Evolutionary conservation across 1,140 invertebrate genomes (phyloP).

Genomic region (Eumaeus atala): DNA sequence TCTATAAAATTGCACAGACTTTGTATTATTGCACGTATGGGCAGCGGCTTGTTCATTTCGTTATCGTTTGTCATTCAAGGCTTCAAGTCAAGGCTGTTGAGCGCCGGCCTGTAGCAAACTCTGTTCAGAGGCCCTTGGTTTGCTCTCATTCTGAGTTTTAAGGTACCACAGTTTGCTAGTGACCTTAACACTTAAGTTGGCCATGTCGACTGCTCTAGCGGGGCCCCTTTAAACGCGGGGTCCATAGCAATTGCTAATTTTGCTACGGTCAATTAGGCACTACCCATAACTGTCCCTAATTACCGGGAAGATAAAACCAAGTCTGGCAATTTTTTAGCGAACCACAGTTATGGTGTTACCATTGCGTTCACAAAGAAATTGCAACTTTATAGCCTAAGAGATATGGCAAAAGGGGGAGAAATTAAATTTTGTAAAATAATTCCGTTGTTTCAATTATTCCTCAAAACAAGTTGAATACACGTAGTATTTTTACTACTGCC

Average conservation of each 20-base stretch:
- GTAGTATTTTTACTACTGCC: no score
- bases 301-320: slow-evolving; percentile 19
- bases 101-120: no score
- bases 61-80: background rate
- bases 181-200: no score
- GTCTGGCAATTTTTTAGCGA: slow-evolving; percentile 43
- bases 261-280: no score
- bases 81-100: background rate
- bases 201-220: no score
- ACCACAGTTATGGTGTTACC: slow-evolving; percentile 66
- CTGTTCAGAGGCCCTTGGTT: no score
- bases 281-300: background rate
- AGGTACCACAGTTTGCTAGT: no score
- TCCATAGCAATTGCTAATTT: no score
- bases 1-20: slow-evolving; percentile 41
- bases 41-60: background rate
- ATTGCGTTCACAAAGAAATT: slow-evolving; percentile 59
- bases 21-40: slow-evolving; percentile 19
- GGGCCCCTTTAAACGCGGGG: no score
- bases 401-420: slow-evolving; percentile 61
- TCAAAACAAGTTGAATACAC: background rate
- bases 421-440: slow-evolving; percentile 73
- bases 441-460: slow-evolving; percentile 41
- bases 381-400: slow-evolving; percentile 64
- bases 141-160: no score